phyloP scores from a whole-genome alignment of 2,797 vertebrate species.

The Semaprochilodus insignis region DNA sequence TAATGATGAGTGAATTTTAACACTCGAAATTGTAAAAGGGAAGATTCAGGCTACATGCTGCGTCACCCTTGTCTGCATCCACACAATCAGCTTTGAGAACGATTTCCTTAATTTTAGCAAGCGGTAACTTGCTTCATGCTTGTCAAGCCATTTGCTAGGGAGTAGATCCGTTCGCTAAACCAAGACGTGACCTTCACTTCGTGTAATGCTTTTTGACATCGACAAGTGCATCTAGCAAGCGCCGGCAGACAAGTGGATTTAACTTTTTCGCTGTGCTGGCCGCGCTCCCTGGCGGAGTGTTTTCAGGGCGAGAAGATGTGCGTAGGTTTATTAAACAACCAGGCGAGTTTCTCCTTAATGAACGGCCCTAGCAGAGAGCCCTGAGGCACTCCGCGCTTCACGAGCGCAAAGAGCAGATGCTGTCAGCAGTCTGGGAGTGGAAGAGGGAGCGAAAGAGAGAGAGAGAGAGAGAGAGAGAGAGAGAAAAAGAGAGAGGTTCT shows the following conservation, averaged over 20 bases:
- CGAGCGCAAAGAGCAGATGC: constrained; percentile 25
- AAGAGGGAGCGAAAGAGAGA: neutral
- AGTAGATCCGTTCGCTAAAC: neutral
- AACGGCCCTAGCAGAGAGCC: constrained; percentile 23
- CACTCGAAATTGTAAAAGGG: neutral
- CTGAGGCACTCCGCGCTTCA: constrained; percentile 19
- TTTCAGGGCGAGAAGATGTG: constrained; percentile 23
- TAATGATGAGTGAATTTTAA: too few species aligned
- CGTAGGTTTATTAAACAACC: constrained; percentile 40
- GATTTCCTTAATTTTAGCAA: neutral
- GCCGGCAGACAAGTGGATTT: constrained; percentile 6
- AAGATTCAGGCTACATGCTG: neutral
- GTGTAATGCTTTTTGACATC: constrained; percentile 22
- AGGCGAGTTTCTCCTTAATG: constrained; percentile 44
- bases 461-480: neutral
- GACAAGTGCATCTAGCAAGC: constrained; percentile 4
- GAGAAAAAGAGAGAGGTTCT: constrained; percentile 18
- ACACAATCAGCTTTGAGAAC: neutral
- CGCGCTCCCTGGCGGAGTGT: constrained; percentile 17
- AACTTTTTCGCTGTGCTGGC: constrained; percentile 4
- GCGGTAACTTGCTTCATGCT: neutral
- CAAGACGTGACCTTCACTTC: constrained; percentile 2
- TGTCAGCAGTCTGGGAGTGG: constrained; percentile 15
- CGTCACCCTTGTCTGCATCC: neutral
- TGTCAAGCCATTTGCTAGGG: neutral